These are phyloP conservation scores for Wiebesia pumilae DNA, from an alignment of 1,140 invertebrate genomes.

Conservation along the genomic window DNA sequence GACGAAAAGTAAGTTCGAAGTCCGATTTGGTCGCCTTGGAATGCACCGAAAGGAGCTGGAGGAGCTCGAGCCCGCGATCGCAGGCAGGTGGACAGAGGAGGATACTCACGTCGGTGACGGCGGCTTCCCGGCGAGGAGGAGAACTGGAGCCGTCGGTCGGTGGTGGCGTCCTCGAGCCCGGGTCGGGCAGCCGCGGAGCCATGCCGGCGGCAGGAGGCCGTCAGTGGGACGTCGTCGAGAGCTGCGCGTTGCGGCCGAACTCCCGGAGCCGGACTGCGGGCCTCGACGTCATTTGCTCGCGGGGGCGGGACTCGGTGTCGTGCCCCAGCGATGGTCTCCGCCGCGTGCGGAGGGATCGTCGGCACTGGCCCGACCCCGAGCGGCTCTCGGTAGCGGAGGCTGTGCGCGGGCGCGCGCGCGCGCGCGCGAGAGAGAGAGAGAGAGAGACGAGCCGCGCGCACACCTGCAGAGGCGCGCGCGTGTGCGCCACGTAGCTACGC, in stretches of 20 bases:
- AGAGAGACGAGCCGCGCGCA: background rate
- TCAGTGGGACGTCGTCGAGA: background rate
- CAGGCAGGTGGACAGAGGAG: background rate
- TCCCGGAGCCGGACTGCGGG: background rate
- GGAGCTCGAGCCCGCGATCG: no score
- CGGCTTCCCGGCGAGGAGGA: background rate
- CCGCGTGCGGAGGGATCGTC: conserved; percentile 66
- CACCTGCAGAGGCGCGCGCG: conserved; percentile 10
- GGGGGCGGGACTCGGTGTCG: background rate
- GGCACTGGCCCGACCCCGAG: conserved; percentile 70
- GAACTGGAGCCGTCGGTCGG: background rate
- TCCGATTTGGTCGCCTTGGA: no score
- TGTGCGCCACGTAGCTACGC: background rate
- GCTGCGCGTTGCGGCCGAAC: background rate
- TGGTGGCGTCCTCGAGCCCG: background rate
- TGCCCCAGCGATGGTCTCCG: conserved; percentile 54
- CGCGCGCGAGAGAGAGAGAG: no score
- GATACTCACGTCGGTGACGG: background rate
- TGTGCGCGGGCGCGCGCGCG: background rate
- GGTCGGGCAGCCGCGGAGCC: background rate
- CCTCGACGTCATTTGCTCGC: background rate
- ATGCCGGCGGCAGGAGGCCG: background rate
- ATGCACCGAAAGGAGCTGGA: no score
- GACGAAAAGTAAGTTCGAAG: no score
- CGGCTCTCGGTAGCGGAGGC: conserved; percentile 61